Base-by-base conservation (phyloP, 2,797 vertebrate genomes). In the Graptemys geographica region DNA sequence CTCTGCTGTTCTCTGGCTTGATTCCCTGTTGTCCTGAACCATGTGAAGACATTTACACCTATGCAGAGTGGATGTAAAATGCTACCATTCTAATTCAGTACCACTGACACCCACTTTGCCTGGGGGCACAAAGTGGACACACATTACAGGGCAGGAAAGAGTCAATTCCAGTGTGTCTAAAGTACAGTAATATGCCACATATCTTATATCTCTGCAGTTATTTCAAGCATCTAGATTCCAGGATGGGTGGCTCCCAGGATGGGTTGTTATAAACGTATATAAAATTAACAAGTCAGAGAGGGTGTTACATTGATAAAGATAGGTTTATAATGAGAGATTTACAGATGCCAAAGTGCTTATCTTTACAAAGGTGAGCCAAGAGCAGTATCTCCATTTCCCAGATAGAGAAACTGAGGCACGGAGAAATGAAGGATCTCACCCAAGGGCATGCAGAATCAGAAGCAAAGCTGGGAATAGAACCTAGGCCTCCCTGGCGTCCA, bases 401-500 rank as follows among this genome's bases (percentile, higher is more conserved):
- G 9, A 15, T 2, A 33, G 47, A 4, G 28, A 93, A 89, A 78
- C 13, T 3, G 74, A 74, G 57, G 52, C 78, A 88, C 69, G 21
- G 88, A 82, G 89, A 80, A 83, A 62, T 1, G 0, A 57, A 33
- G 52, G 0, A 0, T 5, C 37, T 28, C 74, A 79, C 3, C 0
- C 0, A 25, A 59, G 41, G 80, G 84, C 13, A n/a, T 15, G 2
- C 2, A 0, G 5, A 56, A 11, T 8, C 4, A 0, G 21, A 12
- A 44, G 1, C 21, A 33, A 28, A 37, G 28, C 56, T 76, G 37
- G 25, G 4, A 28, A 44, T 0, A 13, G 51, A 8, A 81, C 49
- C 47, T 41, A 53, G 51, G 37, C 37, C 51, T 81, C 12, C 12
- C n/a, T 52, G 33, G 18, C 33, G 72, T 51, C 49, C 28, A 80